phyloP scores from a whole-genome alignment of 2,888 invertebrate species.

The Cerastis leucographa region DNA sequence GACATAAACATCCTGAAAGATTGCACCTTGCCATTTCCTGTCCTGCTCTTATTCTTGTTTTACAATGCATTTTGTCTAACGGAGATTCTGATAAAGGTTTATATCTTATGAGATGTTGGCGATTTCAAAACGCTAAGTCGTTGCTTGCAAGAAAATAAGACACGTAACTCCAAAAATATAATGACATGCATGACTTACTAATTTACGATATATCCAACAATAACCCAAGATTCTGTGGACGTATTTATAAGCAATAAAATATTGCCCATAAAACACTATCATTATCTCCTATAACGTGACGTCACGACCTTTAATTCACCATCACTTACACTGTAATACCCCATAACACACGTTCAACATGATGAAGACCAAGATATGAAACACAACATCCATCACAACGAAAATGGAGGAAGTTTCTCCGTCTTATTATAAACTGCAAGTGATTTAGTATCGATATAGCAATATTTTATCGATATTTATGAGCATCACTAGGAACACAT shows the following conservation, averaged over 20 bases:
- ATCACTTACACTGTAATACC: constrained; percentile 47
- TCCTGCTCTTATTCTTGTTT: not conserved
- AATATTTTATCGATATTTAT: constrained; percentile 72
- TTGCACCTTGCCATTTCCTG: constrained; percentile 23
- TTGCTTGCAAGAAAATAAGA: not conserved
- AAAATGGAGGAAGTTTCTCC: constrained; percentile 65
- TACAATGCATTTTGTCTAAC: not conserved
- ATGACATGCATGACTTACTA: constrained; percentile 19
- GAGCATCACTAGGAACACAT: constrained; percentile 66
- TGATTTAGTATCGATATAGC: constrained; percentile 68
- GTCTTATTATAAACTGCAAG: constrained; percentile 65
- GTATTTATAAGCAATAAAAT: constrained; percentile 13
- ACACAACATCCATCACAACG: constrained; percentile 57
- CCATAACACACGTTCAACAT: constrained; percentile 55
- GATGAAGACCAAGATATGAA: constrained; percentile 58
- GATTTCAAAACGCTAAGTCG: not conserved
- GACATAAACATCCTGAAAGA: constrained; percentile 16
- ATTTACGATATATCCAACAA: not conserved
- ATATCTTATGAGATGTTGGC: not conserved
- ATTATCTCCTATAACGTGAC: constrained; percentile 52
- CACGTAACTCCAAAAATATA: not conserved
- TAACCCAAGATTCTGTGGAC: constrained; percentile 26
- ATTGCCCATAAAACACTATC: constrained; percentile 44
- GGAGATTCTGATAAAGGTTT: not conserved
- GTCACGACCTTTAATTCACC: constrained; percentile 57